A percentile compares a stretch with the other conserved stretches of the same genome.
phyloP scores from a whole-genome alignment of 2,113 vertebrate species.

The Rhinichthys klamathensis region DNA sequence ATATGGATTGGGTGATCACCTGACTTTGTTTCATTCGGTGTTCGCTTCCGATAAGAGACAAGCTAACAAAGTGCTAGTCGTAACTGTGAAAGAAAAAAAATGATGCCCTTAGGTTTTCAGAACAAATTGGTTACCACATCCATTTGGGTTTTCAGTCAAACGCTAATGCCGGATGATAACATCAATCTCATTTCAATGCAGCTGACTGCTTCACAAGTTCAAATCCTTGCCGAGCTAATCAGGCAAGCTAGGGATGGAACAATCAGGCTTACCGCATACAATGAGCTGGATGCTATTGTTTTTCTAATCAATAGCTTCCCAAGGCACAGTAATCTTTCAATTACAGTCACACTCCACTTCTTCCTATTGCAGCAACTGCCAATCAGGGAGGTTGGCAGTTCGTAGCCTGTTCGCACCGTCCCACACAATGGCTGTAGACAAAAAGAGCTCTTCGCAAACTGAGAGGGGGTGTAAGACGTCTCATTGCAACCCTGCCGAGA shows the following conservation, averaged over 20 bases:
- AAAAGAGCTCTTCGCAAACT: slow-evolving; percentile 60
- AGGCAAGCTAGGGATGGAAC: background rate
- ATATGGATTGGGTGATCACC: background rate
- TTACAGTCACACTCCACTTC: slow-evolving; percentile 56
- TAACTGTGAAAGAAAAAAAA: background rate
- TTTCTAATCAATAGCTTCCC: slow-evolving; percentile 61
- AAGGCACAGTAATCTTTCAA: slow-evolving; percentile 60
- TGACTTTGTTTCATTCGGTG: background rate
- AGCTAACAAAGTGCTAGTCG: background rate
- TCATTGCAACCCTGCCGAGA: slow-evolving; percentile 50
- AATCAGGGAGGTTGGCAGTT: slow-evolving; percentile 60
- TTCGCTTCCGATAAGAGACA: background rate
- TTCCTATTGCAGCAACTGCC: slow-evolving; percentile 60
- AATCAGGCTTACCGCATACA: slow-evolving; percentile 19
- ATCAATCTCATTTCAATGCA: slow-evolving; percentile 30
- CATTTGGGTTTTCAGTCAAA: slow-evolving; percentile 22
- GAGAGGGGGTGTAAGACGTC: slow-evolving; percentile 61
- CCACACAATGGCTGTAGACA: slow-evolving; percentile 61
- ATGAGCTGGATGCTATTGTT: slow-evolving; percentile 40
- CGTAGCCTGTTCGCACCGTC: slow-evolving; percentile 57
- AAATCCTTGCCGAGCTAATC: slow-evolving; percentile 9
- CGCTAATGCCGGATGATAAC: slow-evolving; percentile 32
- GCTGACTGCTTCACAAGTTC: slow-evolving; percentile 14
- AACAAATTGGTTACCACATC: background rate
- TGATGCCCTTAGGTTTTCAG: background rate